Base-by-base conservation (phyloP, 2,113 vertebrate species). In the Amia ocellicauda region DNA sequence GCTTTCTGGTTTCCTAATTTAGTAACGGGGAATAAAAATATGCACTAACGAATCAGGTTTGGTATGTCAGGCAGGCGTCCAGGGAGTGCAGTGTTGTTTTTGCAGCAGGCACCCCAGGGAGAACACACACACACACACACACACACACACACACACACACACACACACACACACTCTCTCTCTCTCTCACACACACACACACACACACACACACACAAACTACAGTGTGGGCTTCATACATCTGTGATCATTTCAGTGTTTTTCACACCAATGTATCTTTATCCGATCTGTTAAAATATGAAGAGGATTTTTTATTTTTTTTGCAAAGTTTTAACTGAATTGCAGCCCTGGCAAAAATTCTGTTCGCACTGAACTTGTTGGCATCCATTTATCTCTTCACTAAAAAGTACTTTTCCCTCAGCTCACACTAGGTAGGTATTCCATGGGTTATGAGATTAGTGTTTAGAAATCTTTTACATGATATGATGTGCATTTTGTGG, bases 11-110 rank as follows among this genome's bases (percentile, higher is more conserved):
- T 93, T 93, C 92, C 92, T 95, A 94, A 94, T 96, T 97, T 95
- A 97, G 93, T 93, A 95, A 93, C 91, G 88, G 66, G 83, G 86
- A 83, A 83, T 93, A 91, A 93, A 95, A 92, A 93, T 92, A 88
- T 86, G 88, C 83, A 69, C 85, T 83, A 90, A 88, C 85, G 72
- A 88, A 91, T 75, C 89, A 91, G 91, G 91, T 91, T 92, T 90
- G 92, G 91, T 91, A 91, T 90, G 86, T 88, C 77, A 91, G 92
- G 92, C 91, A 74, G 78, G 77, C 74, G 74, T 93, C 92, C 93
- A 93, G 88, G 75, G 74, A 88, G 74, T 53, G 61, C 69, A 71
- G 75, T 72, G 85, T 81, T 78, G 79, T 85, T 84, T 92, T 90
- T 83, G 83, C 83, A 92, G 85, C 80, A 90, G 82, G 84, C 79